A percentile compares a stretch with the other conserved stretches of the same genome.
These are phyloP conservation scores for Campylomormyrus numenius DNA, from an alignment of 2,113 vertebrate genomes.

Conservation along the genomic window DNA sequence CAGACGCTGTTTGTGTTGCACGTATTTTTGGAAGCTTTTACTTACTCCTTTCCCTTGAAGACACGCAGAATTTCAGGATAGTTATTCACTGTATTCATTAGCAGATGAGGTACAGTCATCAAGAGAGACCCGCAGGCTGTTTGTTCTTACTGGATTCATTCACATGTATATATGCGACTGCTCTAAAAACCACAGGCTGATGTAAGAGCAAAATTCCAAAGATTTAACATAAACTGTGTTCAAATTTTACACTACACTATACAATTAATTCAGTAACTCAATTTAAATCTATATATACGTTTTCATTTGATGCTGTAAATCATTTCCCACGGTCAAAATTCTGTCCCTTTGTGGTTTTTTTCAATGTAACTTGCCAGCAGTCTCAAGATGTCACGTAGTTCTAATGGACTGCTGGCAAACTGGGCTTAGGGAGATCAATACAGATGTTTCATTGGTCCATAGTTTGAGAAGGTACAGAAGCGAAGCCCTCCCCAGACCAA, in stretches of 20 bases:
- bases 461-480: background rate
- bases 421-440: background rate
- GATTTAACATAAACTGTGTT: background rate
- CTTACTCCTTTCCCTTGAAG: background rate
- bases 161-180: background rate
- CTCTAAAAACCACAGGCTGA: background rate
- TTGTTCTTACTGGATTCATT: background rate
- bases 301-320: background rate
- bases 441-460: background rate
- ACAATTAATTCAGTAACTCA: background rate
- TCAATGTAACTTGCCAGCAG: background rate
- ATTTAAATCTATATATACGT: background rate
- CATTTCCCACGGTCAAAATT: background rate
- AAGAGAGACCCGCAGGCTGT: background rate
- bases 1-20: constrained; percentile 13
- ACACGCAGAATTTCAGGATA: background rate
- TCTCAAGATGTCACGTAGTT: background rate
- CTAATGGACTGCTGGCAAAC: background rate
- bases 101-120: background rate
- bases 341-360: background rate
- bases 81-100: constrained; percentile 4
- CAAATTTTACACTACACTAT: background rate
- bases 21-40: background rate
- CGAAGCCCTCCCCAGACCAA: background rate
- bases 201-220: background rate